These are phyloP conservation scores for Psittacula derbiana DNA, from an alignment of 2,797 vertebrate genomes.

Conservation along the genomic window DNA sequence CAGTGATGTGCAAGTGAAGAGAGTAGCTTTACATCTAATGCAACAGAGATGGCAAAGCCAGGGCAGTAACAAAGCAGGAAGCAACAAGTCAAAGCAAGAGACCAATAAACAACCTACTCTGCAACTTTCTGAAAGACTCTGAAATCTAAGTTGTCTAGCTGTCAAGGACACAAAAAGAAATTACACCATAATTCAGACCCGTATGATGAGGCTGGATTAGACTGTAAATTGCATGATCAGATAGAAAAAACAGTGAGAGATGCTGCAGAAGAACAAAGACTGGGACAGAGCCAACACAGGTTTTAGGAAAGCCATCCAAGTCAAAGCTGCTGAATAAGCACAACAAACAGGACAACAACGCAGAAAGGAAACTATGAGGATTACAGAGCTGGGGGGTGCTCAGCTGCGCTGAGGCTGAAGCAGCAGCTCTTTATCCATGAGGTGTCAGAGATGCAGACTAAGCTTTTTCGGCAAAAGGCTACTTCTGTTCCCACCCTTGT, in stretches of 20 bases:
- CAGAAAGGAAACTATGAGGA: background rate
- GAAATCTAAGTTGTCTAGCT: background rate
- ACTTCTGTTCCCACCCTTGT: background rate
- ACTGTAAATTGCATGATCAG: background rate
- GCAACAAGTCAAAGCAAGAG: conserved; percentile 1
- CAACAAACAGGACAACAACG: background rate
- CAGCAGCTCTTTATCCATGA: background rate
- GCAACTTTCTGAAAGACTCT: background rate
- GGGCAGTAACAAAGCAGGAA: background rate
- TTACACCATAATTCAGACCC: background rate
- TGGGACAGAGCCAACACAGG: background rate
- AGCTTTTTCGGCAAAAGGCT: background rate
- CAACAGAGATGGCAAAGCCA: background rate
- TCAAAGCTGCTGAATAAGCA: background rate
- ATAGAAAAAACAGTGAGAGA: background rate
- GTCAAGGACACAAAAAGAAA: background rate
- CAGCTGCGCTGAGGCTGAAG: background rate
- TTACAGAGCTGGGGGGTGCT: background rate
- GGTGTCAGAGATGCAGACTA: background rate
- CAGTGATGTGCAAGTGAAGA: background rate
- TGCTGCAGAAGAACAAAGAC: background rate
- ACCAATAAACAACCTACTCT: background rate
- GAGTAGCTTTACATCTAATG: background rate
- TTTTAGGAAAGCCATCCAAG: background rate
- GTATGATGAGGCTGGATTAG: background rate